phyloP scores from a whole-genome alignment of 2,797 vertebrate species.

The Bufotes viridis region DNA sequence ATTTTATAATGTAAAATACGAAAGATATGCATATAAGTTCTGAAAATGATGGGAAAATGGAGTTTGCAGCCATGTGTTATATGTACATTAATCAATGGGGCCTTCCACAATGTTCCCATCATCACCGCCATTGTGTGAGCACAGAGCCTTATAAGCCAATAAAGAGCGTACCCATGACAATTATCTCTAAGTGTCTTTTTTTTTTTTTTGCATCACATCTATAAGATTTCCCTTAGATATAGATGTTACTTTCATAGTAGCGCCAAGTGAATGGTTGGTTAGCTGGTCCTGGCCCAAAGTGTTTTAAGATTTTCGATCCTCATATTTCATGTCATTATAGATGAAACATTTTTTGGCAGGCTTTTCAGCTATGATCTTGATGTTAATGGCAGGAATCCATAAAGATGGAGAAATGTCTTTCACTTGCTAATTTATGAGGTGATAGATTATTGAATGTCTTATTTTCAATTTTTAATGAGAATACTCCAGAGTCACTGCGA shows the following conservation, averaged over 20 bases:
- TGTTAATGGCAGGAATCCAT: slow-evolving; percentile 46
- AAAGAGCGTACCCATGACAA: neutral
- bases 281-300: neutral
- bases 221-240: neutral
- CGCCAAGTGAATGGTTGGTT: neutral
- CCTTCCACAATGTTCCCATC: neutral
- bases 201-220: neutral
- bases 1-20: neutral
- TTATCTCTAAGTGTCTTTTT: neutral
- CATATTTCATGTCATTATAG: slow-evolving; percentile 31
- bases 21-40: neutral
- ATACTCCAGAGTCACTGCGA: slow-evolving; percentile 40
- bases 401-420: slow-evolving; percentile 41
- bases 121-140: neutral
- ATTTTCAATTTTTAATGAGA: slow-evolving; percentile 51
- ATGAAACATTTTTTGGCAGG: slow-evolving; percentile 30
- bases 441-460: slow-evolving; percentile 36
- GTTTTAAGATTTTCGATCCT: neutral
- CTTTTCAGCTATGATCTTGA: slow-evolving; percentile 35
- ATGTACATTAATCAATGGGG: neutral
- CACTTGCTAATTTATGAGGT: slow-evolving; percentile 50
- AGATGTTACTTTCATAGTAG: neutral
- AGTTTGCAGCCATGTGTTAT: neutral
- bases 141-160: neutral
- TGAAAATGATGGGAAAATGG: neutral